phyloP scores from a whole-genome alignment of 2,113 vertebrate species.

The Ageneiosus marmoratus region DNA sequence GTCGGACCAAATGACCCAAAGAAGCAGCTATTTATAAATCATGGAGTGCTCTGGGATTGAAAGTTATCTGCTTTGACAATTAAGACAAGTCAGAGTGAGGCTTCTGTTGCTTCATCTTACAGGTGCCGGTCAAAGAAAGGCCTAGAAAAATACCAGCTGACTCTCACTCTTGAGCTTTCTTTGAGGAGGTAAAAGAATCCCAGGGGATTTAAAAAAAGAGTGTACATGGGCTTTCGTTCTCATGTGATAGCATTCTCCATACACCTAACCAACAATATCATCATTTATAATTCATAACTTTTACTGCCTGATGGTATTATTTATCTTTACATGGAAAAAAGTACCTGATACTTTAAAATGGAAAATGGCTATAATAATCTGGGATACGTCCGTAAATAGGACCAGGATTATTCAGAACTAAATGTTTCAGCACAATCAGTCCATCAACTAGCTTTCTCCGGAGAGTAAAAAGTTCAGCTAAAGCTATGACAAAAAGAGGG shows the following conservation, averaged over 20 bases:
- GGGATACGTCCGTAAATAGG: neutral
- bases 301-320: neutral
- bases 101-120: neutral
- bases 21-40: conserved; percentile 6
- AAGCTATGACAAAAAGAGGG: neutral
- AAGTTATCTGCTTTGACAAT: neutral
- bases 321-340: neutral
- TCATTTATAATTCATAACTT: neutral
- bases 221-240: neutral
- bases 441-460: conserved; percentile 45
- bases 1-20: conserved; percentile 17
- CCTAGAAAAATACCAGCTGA: neutral
- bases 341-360: neutral
- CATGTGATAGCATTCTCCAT: neutral
- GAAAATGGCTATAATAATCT: conserved; percentile 7
- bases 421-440: conserved; percentile 8
- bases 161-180: neutral
- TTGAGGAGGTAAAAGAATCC: neutral
- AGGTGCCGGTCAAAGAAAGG: neutral
- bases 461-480: conserved; percentile 4
- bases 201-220: neutral
- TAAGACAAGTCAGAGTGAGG: neutral
- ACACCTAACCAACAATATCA: neutral
- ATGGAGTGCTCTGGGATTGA: neutral
- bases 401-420: neutral